A percentile compares a stretch with the other conserved stretches of the same genome.
Conservation (phyloP, 1,140 invertebrate genomes). For the Melipona quadrifasciata region DNA sequence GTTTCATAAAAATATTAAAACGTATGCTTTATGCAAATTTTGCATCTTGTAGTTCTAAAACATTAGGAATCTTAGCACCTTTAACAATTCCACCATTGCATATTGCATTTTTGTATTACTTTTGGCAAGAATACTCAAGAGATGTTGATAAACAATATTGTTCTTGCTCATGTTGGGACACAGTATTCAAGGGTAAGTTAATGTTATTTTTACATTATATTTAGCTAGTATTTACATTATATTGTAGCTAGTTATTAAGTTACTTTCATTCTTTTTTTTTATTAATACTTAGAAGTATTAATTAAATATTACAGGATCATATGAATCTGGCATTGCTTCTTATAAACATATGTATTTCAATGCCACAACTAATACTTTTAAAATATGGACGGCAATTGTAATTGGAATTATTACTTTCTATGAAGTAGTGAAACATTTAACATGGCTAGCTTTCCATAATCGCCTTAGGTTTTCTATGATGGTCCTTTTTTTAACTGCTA, state of each 20-base stretch:
- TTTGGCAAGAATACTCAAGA: conserved; percentile 88
- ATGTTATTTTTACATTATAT: neutral
- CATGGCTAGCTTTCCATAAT: conserved; percentile 82
- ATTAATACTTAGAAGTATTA: too few relatives aligned
- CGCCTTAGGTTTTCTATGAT: conserved; percentile 87
- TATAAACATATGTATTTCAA: conserved; percentile 95
- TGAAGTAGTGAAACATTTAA: conserved; percentile 87
- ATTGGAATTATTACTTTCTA: conserved; percentile 87
- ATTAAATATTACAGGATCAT: conserved; percentile 83
- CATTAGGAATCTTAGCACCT: conserved; percentile 79
- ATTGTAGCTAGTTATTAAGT: neutral
- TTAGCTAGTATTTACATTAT: too few relatives aligned
- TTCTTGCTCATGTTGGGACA: conserved; percentile 91
- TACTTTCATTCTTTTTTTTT: too few relatives aligned
- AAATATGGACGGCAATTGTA: conserved; percentile 89
- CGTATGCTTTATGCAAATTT: conserved; percentile 71
- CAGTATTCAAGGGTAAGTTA: conserved; percentile 88
- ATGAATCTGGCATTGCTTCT: conserved; percentile 88
- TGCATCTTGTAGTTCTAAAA: conserved; percentile 74
- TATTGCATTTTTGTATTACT: conserved; percentile 85
- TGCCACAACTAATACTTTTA: conserved; percentile 87
- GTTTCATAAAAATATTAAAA: conserved; percentile 69
- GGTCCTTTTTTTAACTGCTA: conserved; percentile 85
- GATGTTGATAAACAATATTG: conserved; percentile 86
- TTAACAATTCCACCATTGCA: conserved; percentile 84